Evolutionary conservation across 2,888 invertebrate genomes (phyloP).

Genomic region (Tachystola acroxantha): DNA sequence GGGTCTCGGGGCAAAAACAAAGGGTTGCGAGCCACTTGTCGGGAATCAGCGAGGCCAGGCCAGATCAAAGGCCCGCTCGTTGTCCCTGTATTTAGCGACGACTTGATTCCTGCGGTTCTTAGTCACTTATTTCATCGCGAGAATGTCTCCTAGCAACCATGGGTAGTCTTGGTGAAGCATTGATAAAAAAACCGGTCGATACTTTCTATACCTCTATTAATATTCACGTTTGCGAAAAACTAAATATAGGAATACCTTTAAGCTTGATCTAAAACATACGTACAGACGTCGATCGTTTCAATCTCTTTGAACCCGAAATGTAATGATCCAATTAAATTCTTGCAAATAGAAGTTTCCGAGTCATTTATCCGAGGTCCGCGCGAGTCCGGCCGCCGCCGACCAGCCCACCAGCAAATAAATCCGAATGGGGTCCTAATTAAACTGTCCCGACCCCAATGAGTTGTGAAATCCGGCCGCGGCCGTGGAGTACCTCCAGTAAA

Average conservation of each 20-base stretch:
- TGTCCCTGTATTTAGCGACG: not conserved
- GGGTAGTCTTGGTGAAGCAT: not conserved
- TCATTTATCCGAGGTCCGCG: not conserved
- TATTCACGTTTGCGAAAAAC: no score
- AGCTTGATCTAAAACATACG: no score
- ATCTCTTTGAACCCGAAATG: no score
- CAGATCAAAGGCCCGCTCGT: conserved; percentile 11
- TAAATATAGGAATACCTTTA: no score
- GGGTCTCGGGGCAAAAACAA: conserved; percentile 9
- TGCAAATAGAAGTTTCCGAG: no score
- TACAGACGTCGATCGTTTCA: no score
- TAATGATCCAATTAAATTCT: not conserved
- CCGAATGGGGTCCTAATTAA: not conserved
- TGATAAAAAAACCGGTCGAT: not conserved
- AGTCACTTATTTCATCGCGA: not conserved
- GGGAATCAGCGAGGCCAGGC: conserved; percentile 10
- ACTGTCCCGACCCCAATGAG: conserved; percentile 1
- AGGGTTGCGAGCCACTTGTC: conserved; percentile 11
- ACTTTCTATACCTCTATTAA: no score
- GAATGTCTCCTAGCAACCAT: no score
- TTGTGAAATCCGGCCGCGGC: not conserved
- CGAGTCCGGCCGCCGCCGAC: not conserved
- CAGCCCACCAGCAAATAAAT: not conserved
- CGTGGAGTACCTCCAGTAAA: conserved; percentile 9
- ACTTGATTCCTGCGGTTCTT: not conserved